Evolutionary conservation across 2,888 invertebrate species (phyloP).

Genomic region (Auanema freiburgensis): DNA sequence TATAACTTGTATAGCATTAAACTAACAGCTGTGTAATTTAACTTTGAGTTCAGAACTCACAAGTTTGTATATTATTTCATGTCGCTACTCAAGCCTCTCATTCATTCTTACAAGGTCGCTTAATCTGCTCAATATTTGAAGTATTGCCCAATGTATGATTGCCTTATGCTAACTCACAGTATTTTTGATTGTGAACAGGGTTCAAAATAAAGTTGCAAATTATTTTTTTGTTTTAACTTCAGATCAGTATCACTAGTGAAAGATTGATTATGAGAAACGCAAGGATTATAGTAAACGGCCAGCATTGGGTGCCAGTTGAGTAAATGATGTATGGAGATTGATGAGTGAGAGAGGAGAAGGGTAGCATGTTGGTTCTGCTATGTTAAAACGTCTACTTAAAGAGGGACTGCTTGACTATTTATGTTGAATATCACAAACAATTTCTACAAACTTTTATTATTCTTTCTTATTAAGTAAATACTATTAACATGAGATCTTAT

Average conservation of each 20-base stretch:
- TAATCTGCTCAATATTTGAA: slow-evolving; percentile 5
- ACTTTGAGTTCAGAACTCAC: too few species aligned
- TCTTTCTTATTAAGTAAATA: too few species aligned
- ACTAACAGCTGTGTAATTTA: too few species aligned
- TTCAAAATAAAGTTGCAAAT: too few species aligned
- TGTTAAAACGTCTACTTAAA: slow-evolving; percentile 1
- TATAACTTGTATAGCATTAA: too few species aligned
- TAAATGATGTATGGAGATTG: slow-evolving; percentile 22
- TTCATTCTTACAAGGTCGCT: slow-evolving; percentile 1
- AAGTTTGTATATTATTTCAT: too few species aligned
- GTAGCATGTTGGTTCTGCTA: neutral
- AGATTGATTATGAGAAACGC: neutral
- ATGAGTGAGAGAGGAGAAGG: slow-evolving; percentile 10
- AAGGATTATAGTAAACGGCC: slow-evolving; percentile 1
- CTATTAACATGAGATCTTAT: neutral
- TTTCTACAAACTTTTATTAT: too few species aligned
- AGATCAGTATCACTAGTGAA: neutral
- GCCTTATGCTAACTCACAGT: too few species aligned
- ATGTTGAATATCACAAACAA: too few species aligned
- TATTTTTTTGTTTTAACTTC: too few species aligned
- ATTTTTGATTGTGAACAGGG: too few species aligned
- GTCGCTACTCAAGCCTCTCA: neutral
- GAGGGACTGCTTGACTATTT: too few species aligned
- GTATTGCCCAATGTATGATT: neutral
- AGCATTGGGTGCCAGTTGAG: slow-evolving; percentile 20